Evolutionary conservation across 1,140 invertebrate species (phyloP).

Genomic region (Neodiprion fabricii): DNA sequence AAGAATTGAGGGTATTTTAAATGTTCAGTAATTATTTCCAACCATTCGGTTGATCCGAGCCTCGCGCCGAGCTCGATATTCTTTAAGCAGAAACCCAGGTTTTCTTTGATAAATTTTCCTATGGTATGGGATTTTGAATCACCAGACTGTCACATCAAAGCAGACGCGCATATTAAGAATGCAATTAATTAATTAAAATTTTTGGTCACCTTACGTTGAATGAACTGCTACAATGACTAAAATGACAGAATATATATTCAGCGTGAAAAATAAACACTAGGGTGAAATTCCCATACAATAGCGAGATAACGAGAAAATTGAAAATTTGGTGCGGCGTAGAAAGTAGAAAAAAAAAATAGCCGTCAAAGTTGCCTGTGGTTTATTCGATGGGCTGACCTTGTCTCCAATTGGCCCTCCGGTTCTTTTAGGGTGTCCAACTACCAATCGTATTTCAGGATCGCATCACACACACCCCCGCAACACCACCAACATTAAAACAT

Average conservation of each 20-base stretch:
- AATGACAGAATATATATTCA: too few species aligned
- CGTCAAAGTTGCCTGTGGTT: not conserved
- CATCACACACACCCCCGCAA: constrained; percentile 48
- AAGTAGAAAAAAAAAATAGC: not conserved
- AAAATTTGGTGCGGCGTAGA: not conserved
- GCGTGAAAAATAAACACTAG: too few species aligned
- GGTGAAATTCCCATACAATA: too few species aligned
- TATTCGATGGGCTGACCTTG: not conserved
- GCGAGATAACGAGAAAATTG: too few species aligned
- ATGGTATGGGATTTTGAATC: too few species aligned
- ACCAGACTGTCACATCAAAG: not conserved
- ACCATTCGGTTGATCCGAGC: too few species aligned
- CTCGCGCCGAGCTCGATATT: too few species aligned
- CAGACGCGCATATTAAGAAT: not conserved
- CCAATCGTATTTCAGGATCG: constrained; percentile 32
- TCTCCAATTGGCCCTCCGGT: not conserved
- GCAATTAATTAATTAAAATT: not conserved
- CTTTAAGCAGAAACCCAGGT: too few species aligned
- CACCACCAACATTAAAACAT: constrained; percentile 22
- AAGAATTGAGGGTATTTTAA: too few species aligned
- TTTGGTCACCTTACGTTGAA: not conserved
- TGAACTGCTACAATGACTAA: not conserved
- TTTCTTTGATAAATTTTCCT: too few species aligned
- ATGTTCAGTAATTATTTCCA: too few species aligned
- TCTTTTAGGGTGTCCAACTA: not conserved